A percentile compares a stretch with the other conserved stretches of the same genome.
These are phyloP conservation scores for Agrotis clavis DNA, from an alignment of 2,888 invertebrate genomes.

Conservation along the genomic window DNA sequence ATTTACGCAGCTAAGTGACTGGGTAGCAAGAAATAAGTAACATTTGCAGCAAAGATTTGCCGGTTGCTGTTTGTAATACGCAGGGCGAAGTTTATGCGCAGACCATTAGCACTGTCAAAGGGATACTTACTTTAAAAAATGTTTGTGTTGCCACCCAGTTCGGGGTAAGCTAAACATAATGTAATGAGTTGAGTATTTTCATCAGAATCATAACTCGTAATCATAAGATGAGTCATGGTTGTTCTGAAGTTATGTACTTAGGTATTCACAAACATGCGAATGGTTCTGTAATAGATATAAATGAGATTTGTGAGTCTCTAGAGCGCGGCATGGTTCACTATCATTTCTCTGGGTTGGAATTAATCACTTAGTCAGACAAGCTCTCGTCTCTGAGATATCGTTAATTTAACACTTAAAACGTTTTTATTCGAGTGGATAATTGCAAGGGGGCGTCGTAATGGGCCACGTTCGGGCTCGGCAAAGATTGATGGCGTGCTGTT, in stretches of 20 bases:
- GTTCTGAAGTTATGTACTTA: slow-evolving; percentile 38
- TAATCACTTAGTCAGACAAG: slow-evolving; percentile 88
- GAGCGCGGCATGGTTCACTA: slow-evolving; percentile 74
- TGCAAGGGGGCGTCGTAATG: slow-evolving; percentile 87
- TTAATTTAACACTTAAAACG: slow-evolving; percentile 90
- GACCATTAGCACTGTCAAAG: slow-evolving; percentile 61
- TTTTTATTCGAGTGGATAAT: slow-evolving; percentile 90
- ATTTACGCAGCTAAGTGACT: slow-evolving; percentile 86
- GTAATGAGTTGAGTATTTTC: slow-evolving; percentile 36
- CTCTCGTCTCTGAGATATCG: slow-evolving; percentile 87
- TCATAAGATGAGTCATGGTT: slow-evolving; percentile 34
- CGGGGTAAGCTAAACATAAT: slow-evolving; percentile 40
- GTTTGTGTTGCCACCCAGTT: slow-evolving; percentile 29
- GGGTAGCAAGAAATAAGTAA: slow-evolving; percentile 81
- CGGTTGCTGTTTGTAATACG: slow-evolving; percentile 71
- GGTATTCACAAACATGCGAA: slow-evolving; percentile 48
- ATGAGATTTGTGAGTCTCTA: slow-evolving; percentile 68
- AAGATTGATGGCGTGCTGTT: slow-evolving; percentile 89
- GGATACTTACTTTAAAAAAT: slow-evolving; percentile 56
- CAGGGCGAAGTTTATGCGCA: slow-evolving; percentile 61
- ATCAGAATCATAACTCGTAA: slow-evolving; percentile 25
- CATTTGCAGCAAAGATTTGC: slow-evolving; percentile 77
- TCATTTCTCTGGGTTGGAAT: slow-evolving; percentile 79
- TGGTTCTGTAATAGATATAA: slow-evolving; percentile 70
- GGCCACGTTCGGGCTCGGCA: slow-evolving; percentile 84